phyloP scores from a whole-genome alignment of 2,888 invertebrate genomes.

The Leucophora obtusa region DNA sequence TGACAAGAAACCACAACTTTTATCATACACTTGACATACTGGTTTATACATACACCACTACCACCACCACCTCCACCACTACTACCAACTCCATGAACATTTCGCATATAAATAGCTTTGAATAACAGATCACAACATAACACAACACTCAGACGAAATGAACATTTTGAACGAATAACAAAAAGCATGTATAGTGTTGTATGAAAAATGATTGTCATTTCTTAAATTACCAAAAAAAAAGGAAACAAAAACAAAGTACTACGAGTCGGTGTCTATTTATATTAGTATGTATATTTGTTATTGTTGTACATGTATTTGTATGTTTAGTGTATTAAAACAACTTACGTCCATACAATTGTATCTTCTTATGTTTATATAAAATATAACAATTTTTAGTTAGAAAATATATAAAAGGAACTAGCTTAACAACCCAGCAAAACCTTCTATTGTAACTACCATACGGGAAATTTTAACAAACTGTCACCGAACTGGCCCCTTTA shows the following conservation, averaged over 20 bases:
- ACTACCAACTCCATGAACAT: slow-evolving; percentile 12
- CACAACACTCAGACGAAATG: not conserved
- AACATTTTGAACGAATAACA: not conserved
- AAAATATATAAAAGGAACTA: too few relatives aligned
- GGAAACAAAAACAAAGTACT: slow-evolving; percentile 16
- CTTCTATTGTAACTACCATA: too few relatives aligned
- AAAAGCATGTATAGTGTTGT: not conserved
- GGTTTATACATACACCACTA: slow-evolving; percentile 13
- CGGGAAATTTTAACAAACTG: too few relatives aligned
- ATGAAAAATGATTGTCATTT: slow-evolving; percentile 52
- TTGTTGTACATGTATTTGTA: too few relatives aligned
- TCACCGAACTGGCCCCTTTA: too few relatives aligned
- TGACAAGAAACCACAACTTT: slow-evolving; percentile 53
- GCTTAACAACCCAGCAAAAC: not conserved
- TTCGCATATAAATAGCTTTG: slow-evolving; percentile 39
- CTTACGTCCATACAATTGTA: too few relatives aligned
- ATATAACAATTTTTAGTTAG: too few relatives aligned
- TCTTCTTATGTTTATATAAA: too few relatives aligned
- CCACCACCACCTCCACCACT: not conserved
- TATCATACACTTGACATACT: slow-evolving; percentile 54
- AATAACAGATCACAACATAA: not conserved
- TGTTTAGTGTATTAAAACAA: too few relatives aligned
- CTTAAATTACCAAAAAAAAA: slow-evolving; percentile 30
- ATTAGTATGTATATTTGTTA: not conserved
- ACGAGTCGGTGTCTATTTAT: slow-evolving; percentile 21